Conservation (phyloP, 2,113 vertebrate genomes). For the Corydoras maculifer region DNA sequence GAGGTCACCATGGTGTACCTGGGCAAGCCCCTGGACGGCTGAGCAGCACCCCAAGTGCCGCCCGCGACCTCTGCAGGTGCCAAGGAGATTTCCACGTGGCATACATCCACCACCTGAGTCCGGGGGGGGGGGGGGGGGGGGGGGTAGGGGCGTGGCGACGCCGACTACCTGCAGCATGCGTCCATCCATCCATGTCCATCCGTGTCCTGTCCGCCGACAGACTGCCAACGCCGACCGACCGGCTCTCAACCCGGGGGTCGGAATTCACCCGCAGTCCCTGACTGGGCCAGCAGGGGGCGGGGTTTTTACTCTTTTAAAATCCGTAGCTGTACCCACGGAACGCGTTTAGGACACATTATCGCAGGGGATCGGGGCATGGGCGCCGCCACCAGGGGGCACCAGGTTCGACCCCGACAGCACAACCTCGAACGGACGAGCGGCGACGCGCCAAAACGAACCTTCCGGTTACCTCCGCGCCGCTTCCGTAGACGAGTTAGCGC, state of each 20-base stretch:
- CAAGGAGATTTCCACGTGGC: conserved; percentile 35
- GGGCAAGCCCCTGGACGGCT: conserved; percentile 94
- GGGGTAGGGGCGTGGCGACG: conserved; percentile 20
- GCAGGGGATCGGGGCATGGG: conserved; percentile 9
- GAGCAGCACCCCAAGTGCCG: conserved; percentile 18
- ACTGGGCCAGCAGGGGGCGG: conserved; percentile 40
- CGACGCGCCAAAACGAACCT: conserved; percentile 49
- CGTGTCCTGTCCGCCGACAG: no score
- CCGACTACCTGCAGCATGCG: background rate
- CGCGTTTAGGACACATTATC: conserved; percentile 36
- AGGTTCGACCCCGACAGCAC: conserved; percentile 13
- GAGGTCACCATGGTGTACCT: conserved; percentile 99
- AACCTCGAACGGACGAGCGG: conserved; percentile 30
- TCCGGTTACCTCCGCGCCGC: conserved; percentile 33
- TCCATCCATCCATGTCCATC: background rate
- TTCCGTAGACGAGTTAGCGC: conserved; percentile 27
- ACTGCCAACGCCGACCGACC: no score
- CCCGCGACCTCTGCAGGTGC: conserved; percentile 13
- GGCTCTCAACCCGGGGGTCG: background rate
- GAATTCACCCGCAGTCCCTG: conserved; percentile 49
- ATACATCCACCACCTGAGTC: conserved; percentile 25
- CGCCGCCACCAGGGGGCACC: conserved; percentile 14
- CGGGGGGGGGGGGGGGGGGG: conserved; percentile 24
- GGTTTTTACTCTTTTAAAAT: conserved; percentile 38
- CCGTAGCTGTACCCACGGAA: conserved; percentile 9